Evolutionary conservation across 2,797 vertebrate genomes (phyloP), one percentile per base, ranked within the genome.

Genomic region (Pangasius krempfi): DNA sequence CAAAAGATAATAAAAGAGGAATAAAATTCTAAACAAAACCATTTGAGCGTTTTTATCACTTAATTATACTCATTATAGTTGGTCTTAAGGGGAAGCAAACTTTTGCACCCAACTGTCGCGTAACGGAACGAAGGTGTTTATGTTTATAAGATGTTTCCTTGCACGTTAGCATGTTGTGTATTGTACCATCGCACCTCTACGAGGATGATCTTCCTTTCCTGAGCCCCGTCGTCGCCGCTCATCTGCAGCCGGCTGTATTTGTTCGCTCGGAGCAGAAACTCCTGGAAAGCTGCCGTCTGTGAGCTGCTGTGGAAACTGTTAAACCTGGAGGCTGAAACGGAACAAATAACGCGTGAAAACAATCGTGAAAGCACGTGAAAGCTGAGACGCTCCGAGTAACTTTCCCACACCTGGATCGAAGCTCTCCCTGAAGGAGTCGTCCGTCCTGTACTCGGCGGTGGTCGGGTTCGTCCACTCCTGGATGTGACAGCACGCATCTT

Each of bases 401-500:
- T 8, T 50, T 33, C 9, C 10, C 56, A 10, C 94, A 98, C 98
- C 96, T 1, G 93, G 90, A 92, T 94, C 94, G 92, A 96, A 94
- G 33, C 91, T 89, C 58, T 93, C 94, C 78, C 91, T 96, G 86
- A 95, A 94, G 37, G 95, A 94, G 89, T 97, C 95, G 22, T 96
- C 95, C 80, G 93, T 92, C 89, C 94, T 95, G 81, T 95, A 96
- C 87, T 97, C 95, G 0, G 91, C 87, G 79, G 93, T 92, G 47
- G 94, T 95, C 83, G 98, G 97, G 94, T 98, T 99, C 89, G 94
- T 95, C 98, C 98, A 99, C 86, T 99, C 98, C 90, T 98, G 98
- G 82, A 98, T 92, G 58, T 96, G 95, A 91, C 97, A 89, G 18
- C 94, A 95, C 90, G 96, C 93, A 66, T 98, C 97, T 91, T 90